Evolutionary conservation across 2,113 vertebrate species (phyloP), one percentile per base, ranked within the genome.

Genomic region (Platysternon megacephalum): DNA sequence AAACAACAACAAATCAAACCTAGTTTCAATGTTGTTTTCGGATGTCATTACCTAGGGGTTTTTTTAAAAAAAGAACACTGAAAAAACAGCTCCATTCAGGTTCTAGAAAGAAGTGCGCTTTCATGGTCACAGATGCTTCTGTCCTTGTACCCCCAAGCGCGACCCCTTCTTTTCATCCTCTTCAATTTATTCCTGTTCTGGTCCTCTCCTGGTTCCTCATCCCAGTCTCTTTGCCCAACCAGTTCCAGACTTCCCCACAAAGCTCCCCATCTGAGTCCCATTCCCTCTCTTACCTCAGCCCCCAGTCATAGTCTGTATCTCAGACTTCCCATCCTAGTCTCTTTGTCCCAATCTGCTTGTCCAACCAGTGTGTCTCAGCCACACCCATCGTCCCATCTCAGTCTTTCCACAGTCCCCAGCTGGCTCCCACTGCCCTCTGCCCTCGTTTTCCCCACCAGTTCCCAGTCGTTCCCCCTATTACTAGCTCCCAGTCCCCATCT

Each of bases 391-490:
- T 90, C 39, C 6, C 56, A 39, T 76, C 93, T 95, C 32, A 84
- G 2, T 48, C 35, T 10, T 88, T 26, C 24, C 79, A 8, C 35
- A 68, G 44, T 26, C 84, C 51, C 2, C 68, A 52, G 42, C 5
- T 82, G 32, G 52, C 22, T 61, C 90, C 8, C 49, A 7, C 29
- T 32, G 22, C 79, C 52, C 48, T 5, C 0, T 3, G 22, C 0
- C 3, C 6, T 26, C 0, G 11, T n/a, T n/a, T 5, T 22, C 7
- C 22, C 24, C 42, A 44, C 2, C n/a, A 26, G 10, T 24, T 39
- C 72, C 72, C n/a, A 72, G 16, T 22, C 10, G 1, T 39, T n/a
- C 72, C 10, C 39, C 21, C 22, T 42, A 24, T 14, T 42, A 42
- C 11, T 44, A 74, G 21, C 21, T 39, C 39, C 24, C 39, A 74